phyloP scores from a whole-genome alignment of 2,888 invertebrate species.

The Apamea monoglypha region DNA sequence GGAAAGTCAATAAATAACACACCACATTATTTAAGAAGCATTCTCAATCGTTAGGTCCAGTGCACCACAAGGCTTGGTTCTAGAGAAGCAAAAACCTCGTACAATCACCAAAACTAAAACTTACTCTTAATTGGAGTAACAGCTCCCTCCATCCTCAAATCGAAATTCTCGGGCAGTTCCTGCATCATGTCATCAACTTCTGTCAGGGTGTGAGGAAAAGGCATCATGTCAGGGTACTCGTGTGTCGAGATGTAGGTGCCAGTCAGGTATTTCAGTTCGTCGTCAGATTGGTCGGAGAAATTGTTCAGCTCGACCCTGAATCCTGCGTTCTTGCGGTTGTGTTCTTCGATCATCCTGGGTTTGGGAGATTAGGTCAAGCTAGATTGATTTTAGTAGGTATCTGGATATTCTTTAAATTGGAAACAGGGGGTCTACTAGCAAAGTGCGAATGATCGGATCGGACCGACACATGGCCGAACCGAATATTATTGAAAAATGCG shows the following conservation, averaged over 20 bases:
- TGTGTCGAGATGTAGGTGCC: conserved; percentile 62
- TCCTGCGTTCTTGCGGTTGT: conserved; percentile 72
- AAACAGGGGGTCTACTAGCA: too few relatives aligned
- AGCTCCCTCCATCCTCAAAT: conserved; percentile 74
- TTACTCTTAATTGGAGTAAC: conserved; percentile 74
- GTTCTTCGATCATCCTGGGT: conserved; percentile 70
- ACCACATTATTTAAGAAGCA: background rate
- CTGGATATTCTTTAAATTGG: background rate
- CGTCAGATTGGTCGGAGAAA: conserved; percentile 73
- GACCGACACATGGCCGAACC: too few relatives aligned
- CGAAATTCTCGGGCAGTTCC: conserved; percentile 72
- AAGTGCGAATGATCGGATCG: too few relatives aligned
- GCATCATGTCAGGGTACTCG: conserved; percentile 40
- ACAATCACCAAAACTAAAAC: conserved; percentile 23
- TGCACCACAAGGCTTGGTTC: background rate
- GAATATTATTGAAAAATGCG: too few relatives aligned
- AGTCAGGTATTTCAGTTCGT: conserved; percentile 67
- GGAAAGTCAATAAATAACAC: background rate
- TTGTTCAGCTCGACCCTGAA: conserved; percentile 74
- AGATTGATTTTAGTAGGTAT: background rate
- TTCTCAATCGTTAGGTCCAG: background rate
- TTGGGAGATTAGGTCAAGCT: background rate
- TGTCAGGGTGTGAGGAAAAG: conserved; percentile 70
- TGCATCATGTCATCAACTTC: conserved; percentile 65
- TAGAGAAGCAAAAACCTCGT: background rate